Conservation (phyloP, 2,888 invertebrate species). For the Melipona beecheii region DNA sequence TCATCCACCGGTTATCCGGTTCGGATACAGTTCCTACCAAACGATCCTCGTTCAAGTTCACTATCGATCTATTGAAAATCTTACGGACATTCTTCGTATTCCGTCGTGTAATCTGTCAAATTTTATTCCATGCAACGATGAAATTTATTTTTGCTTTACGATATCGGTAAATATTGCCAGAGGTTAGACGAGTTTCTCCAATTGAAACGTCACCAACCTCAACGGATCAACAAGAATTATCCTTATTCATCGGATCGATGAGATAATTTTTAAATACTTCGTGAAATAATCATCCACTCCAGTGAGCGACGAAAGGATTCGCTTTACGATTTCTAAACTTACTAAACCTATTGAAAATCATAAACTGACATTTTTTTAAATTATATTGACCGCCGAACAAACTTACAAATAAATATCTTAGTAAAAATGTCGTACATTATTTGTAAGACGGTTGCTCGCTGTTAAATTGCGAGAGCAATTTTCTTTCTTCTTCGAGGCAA, state of each 20-base stretch:
- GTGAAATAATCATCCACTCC: not conserved
- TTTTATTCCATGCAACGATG: not conserved
- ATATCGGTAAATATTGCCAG: slow-evolving; percentile 23
- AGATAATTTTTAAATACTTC: not conserved
- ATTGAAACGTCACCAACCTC: slow-evolving; percentile 1
- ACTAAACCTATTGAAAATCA: not conserved
- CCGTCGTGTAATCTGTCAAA: not conserved
- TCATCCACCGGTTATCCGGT: slow-evolving; percentile 9
- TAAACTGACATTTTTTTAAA: slow-evolving; percentile 59
- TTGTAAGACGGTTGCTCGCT: not conserved
- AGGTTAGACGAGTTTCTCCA: not conserved
- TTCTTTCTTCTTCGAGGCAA: not conserved
- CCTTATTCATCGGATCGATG: slow-evolving; percentile 20
- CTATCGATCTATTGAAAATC: not conserved
- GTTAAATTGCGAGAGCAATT: not conserved
- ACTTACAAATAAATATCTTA: slow-evolving; percentile 66
- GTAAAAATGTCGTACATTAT: slow-evolving; percentile 7
- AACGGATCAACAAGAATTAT: slow-evolving; percentile 9
- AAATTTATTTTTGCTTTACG: slow-evolving; percentile 56
- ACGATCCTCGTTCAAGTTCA: slow-evolving; percentile 11
- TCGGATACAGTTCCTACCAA: slow-evolving; percentile 32
- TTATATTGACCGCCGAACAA: slow-evolving; percentile 34
- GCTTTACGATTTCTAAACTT: slow-evolving; percentile 16
- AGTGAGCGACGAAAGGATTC: not conserved
- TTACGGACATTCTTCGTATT: not conserved